Percentiles rank a stretch among this genome's conserved stretches.
Conservation (phyloP, 2,888 invertebrate genomes). For the Colostygia pectinataria region DNA sequence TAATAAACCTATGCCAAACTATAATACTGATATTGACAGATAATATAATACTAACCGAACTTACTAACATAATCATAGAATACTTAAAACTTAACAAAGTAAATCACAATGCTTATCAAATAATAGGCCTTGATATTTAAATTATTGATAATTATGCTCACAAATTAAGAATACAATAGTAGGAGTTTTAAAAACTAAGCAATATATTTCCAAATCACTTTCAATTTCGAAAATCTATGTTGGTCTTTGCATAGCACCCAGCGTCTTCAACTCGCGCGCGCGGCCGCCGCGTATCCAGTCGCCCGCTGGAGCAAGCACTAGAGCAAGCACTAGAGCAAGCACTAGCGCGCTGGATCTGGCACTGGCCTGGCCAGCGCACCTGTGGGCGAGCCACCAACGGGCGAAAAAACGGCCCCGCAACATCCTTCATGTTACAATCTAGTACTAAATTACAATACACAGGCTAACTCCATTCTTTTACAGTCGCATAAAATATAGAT, state of each 20-base stretch:
- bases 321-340: too few relatives aligned
- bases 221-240: constrained; percentile 52
- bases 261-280: constrained; percentile 29
- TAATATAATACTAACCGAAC: constrained; percentile 4
- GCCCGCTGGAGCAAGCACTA: too few relatives aligned
- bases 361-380: too few relatives aligned
- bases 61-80: constrained; percentile 3
- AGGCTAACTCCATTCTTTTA: constrained; percentile 41
- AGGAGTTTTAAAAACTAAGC: constrained; percentile 32
- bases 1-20: neutral
- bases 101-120: constrained; percentile 18
- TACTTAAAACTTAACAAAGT: constrained; percentile 12
- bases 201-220: constrained; percentile 29
- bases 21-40: constrained; percentile 25
- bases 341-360: too few relatives aligned
- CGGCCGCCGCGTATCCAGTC: neutral
- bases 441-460: constrained; percentile 47
- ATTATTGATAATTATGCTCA: constrained; percentile 5
- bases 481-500: constrained; percentile 42
- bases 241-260: constrained; percentile 75
- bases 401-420: constrained; percentile 12
- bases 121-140: constrained; percentile 21
- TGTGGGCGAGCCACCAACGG: constrained; percentile 1
- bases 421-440: constrained; percentile 38
- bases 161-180: constrained; percentile 10